Evolutionary conservation across 2,888 invertebrate genomes (phyloP), one percentile per base, ranked within the genome.

Genomic region (Trichopoda pennipes): DNA sequence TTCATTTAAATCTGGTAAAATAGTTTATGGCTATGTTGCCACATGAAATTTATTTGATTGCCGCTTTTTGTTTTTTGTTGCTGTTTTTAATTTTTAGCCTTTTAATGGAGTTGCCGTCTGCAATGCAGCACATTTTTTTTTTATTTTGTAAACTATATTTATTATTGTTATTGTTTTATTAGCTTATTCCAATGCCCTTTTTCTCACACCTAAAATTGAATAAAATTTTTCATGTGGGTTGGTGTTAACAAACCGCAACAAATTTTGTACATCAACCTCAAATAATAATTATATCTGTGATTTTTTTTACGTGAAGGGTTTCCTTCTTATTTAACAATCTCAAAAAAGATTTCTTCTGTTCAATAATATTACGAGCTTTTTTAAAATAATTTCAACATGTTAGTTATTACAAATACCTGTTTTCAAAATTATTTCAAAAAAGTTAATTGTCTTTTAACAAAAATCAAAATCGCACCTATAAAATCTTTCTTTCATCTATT

Each of bases 11-110:
- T 58, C 47, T 55, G 55, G 55, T 68, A 47, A 74, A 74, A 68
- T 74, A 49, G 55, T 73, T 73, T 60, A 73, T 68, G 44, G 12
- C 42, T 55, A 66, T 66, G 60, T 68, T 73, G 73, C 79, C 79
- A 79, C 79, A 79, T 73, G 44, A 55, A 47, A 60, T 79, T 66
- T 44, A 64, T 78, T 42, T 51, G 8, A 32, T 70, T 49, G 21
- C 16, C 21, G 17, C 9, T 61, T 61, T 61, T 44, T 12, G n/a
- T n/a, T 42, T 51, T 9, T 38, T 55, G 28, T 47, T 35, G 1
- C 44, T 28, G n/a, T 28, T 6, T 32, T 47, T 53, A 72, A 53
- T 68, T 61, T 47, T 68, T 68, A 55, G 66, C 61, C 73, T 80
- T 74, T 73, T 79, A 66, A 60, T 60, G 35, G 3, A 35, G 12